These are phyloP conservation scores for Carcina quercana DNA, from an alignment of 2,888 invertebrate species.

Conservation along the genomic window DNA sequence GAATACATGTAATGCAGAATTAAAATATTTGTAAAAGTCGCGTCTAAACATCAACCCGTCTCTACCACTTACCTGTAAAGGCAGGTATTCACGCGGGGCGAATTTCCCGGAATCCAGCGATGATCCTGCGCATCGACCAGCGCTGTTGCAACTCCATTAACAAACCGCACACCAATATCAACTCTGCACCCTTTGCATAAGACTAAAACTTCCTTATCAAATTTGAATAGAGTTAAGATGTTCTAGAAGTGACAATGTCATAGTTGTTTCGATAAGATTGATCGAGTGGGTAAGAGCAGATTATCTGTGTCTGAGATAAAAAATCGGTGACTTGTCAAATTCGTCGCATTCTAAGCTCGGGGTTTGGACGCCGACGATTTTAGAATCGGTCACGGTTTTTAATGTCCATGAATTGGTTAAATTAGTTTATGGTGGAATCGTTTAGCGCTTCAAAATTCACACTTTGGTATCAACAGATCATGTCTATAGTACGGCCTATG, in stretches of 20 bases:
- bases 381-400: conserved; percentile 39
- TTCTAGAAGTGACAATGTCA: conserved; percentile 28
- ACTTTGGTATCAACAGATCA: no score
- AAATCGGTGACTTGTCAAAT: conserved; percentile 73
- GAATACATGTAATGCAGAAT: no score
- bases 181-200: conserved; percentile 9
- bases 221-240: conserved; percentile 2
- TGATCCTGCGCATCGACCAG: conserved; percentile 63
- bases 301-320: conserved; percentile 60
- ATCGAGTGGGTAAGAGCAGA: conserved; percentile 73
- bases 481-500: no score
- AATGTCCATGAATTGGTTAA: conserved; percentile 23
- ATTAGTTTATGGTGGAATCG: conserved; percentile 7
- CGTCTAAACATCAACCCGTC: conserved; percentile 29
- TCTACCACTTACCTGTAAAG: conserved; percentile 52
- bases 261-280: conserved; percentile 69
- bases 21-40: no score
- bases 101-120: conserved; percentile 73
- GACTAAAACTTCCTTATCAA: conserved; percentile 16
- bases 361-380: conserved; percentile 37
- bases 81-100: conserved; percentile 71
- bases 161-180: conserved; percentile 11
- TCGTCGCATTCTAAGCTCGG: conserved; percentile 59
- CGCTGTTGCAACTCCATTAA: conserved; percentile 41
- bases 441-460: no score